Base-by-base conservation (phyloP, 2,113 vertebrate genomes). In the Pleuronectes platessa region DNA sequence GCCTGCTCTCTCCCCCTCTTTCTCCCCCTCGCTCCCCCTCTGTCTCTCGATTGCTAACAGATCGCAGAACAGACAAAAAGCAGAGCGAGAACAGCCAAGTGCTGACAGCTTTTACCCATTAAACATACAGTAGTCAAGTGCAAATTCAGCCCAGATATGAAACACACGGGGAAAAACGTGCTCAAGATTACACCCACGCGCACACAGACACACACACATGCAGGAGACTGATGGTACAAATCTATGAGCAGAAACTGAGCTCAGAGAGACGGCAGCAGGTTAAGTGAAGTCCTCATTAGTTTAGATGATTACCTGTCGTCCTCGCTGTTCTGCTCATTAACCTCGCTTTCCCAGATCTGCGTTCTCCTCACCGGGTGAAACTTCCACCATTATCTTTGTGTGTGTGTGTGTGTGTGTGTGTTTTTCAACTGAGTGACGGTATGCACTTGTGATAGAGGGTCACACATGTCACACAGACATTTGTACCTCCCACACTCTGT, bases 61-160 rank as follows among this genome's bases (percentile, higher is more conserved):
- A 91, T 91, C 89, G 74, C 87, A 82, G 87, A 92, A 86, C 83
- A 49, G 77, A 78, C 81, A 79, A 69, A 95, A 63, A 66, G 55
- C 62, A 49, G 76, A 89, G 93, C 94, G 95, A 92, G 93, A 92
- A 92, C 85, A 76, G 93, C 94, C 91, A 88, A 90, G 94, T 73
- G 82, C 93, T 92, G 93, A 96, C 97, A 98, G 96, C 97, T 97
- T 99, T 98, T 96, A 96, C 95, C 95, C 95, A 98, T 99, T 98
- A 98, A 94, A 96, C 94, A 94, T 96, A 97, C 97, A 97, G 97
- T 97, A 97, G 97, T 95, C 93, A 87, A 95, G 95, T 95, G 96
- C 95, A 97, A 96, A 98, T 96, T 95, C 94, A 94, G 95, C 95
- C 93, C 96, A 96, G 95, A 96, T 94, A 95, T 89, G 84, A 88